phyloP scores from a whole-genome alignment of 2,888 invertebrate genomes.

The Aelia acuminata region DNA sequence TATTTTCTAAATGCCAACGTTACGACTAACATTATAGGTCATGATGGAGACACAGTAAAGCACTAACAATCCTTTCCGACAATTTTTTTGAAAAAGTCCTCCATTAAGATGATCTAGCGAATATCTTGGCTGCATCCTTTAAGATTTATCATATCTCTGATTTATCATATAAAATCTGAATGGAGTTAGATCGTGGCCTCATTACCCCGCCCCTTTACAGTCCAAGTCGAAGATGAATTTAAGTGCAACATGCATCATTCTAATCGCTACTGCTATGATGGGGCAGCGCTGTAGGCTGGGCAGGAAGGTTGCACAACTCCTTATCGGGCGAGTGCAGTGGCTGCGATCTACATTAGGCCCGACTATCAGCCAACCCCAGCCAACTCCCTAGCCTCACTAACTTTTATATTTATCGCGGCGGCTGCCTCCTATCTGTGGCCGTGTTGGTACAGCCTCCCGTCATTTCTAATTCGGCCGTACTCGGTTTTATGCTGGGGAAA shows the following conservation, averaged over 20 bases:
- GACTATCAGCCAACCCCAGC: conserved; percentile 28
- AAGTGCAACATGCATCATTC: not conserved
- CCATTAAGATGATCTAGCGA: too few relatives aligned
- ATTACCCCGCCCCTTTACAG: not conserved
- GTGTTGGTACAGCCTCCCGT: conserved; percentile 4
- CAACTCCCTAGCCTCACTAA: not conserved
- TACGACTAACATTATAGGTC: too few relatives aligned
- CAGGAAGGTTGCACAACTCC: not conserved
- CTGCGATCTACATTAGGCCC: conserved; percentile 43
- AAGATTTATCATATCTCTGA: too few relatives aligned
- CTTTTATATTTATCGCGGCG: conserved; percentile 23
- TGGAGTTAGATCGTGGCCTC: too few relatives aligned
- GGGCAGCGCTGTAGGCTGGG: too few relatives aligned
- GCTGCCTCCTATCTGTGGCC: not conserved
- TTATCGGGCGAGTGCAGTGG: conserved; percentile 17
- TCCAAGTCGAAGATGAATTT: not conserved
- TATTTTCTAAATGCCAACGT: too few relatives aligned
- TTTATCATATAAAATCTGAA: too few relatives aligned
- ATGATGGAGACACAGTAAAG: too few relatives aligned
- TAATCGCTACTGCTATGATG: not conserved
- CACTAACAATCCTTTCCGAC: too few relatives aligned
- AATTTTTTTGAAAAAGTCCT: too few relatives aligned
- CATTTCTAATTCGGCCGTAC: not conserved
- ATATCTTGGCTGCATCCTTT: too few relatives aligned
- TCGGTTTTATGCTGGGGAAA: not conserved